phyloP scores from a whole-genome alignment of 2,888 invertebrate genomes.

The Drosophila demipolita region DNA sequence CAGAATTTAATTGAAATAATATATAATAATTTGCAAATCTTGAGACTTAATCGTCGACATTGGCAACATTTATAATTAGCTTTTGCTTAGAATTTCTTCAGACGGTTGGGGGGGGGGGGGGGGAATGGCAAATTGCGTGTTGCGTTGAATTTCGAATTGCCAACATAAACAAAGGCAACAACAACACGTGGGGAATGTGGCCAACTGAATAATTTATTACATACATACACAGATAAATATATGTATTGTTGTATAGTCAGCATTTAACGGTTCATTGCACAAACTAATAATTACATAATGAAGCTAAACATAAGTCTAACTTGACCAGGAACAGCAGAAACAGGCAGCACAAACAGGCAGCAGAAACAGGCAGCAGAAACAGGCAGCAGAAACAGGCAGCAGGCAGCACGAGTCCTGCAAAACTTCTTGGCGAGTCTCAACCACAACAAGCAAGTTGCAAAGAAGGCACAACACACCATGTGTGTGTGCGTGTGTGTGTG shows the following conservation, averaged over 20 bases:
- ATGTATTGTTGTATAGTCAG: constrained; percentile 4
- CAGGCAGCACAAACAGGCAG: not conserved
- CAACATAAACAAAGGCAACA: not conserved
- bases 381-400: not conserved
- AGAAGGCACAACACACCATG: not conserved
- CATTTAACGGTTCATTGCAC: constrained; percentile 70
- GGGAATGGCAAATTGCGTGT: constrained; percentile 10
- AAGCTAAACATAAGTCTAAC: constrained; percentile 58
- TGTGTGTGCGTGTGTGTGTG: not conserved
- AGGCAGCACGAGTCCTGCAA: not conserved
- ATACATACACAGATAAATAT: constrained; percentile 24
- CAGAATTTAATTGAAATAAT: constrained; percentile 3
- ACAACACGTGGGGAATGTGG: not conserved
- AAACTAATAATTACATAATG: constrained; percentile 78
- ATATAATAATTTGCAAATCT: constrained; percentile 29
- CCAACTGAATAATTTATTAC: constrained; percentile 56
- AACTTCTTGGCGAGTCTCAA: not conserved
- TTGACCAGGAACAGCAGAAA: constrained; percentile 12
- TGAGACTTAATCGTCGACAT: constrained; percentile 48
- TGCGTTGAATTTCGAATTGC: constrained; percentile 20
- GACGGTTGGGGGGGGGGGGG: not conserved
- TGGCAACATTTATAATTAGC: constrained; percentile 47
- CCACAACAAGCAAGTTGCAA: not conserved
- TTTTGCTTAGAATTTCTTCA: constrained; percentile 1
- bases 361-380: not conserved